Conservation (phyloP, 2,797 vertebrate genomes). For the Falco concolor region DNA sequence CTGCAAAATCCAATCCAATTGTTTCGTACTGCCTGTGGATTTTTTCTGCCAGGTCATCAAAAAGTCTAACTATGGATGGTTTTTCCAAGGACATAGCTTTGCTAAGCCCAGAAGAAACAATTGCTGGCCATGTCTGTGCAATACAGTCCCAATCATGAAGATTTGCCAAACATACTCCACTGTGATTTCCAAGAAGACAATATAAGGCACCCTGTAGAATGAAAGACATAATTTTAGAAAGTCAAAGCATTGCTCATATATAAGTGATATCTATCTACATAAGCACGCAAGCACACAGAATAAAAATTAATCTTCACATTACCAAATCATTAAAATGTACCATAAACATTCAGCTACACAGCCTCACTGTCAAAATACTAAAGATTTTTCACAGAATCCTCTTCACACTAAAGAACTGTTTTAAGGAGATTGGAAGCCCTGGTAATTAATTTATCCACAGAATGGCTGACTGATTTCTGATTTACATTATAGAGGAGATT, state of each 20-base stretch:
- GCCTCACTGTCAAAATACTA: background rate
- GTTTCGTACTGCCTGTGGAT: conserved; percentile 96
- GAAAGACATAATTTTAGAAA: background rate
- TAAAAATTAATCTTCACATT: background rate
- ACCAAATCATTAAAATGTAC: background rate
- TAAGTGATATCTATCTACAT: background rate
- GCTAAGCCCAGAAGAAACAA: conserved; percentile 92
- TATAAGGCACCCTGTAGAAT: conserved; percentile 90
- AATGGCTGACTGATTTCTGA: background rate
- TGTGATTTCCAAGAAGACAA: conserved; percentile 93
- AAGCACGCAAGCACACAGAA: background rate
- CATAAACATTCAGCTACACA: background rate
- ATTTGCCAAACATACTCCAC: conserved; percentile 89
- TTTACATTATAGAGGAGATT: background rate
- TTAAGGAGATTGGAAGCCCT: background rate
- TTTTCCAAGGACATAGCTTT: conserved; percentile 96
- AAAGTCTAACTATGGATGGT: conserved; percentile 94
- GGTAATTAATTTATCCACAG: background rate
- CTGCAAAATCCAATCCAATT: conserved; percentile 89
- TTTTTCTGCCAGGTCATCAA: conserved; percentile 96
- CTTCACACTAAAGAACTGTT: background rate
- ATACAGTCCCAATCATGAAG: conserved; percentile 98
- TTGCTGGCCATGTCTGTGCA: conserved; percentile 89
- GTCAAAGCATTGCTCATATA: background rate
- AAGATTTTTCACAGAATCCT: background rate